Conservation (phyloP, 2,888 invertebrate species). For the Pedicia rivosa region DNA sequence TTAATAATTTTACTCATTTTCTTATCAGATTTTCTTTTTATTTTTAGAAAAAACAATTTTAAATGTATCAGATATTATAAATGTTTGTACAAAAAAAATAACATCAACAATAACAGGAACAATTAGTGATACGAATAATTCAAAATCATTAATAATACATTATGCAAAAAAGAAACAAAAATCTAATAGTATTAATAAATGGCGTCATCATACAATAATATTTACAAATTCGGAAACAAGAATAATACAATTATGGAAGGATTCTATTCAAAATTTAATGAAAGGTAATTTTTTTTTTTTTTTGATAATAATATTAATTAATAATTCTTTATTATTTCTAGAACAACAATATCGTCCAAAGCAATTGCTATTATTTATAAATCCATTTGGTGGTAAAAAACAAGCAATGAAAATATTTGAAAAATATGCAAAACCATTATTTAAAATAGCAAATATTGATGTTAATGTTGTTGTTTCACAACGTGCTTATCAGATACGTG, state of each 20-base stretch:
- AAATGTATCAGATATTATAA: constrained; percentile 33
- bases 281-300: constrained; percentile 16
- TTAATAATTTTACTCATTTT: constrained; percentile 3
- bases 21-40: constrained; percentile 1
- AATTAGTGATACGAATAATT: constrained; percentile 15
- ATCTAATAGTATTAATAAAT: constrained; percentile 35
- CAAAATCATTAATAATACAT: constrained; percentile 40
- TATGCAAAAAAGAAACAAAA: constrained; percentile 33
- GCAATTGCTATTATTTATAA: constrained; percentile 60
- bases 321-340: constrained; percentile 9
- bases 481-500: constrained; percentile 59
- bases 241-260: constrained; percentile 44
- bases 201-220: constrained; percentile 38
- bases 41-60: constrained; percentile 7
- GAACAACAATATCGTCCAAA: constrained; percentile 39
- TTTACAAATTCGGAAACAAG: constrained; percentile 42
- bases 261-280: constrained; percentile 30
- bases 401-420: constrained; percentile 57
- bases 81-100: constrained; percentile 30
- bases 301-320: constrained; percentile 1
- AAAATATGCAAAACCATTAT: constrained; percentile 49
- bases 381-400: constrained; percentile 69
- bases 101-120: constrained; percentile 19
- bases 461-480: constrained; percentile 52
- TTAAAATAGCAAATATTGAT: constrained; percentile 46